Evolutionary conservation across 2,888 invertebrate species (phyloP), one percentile per base, ranked within the genome.

Genomic region (Drosophila formosana): DNA sequence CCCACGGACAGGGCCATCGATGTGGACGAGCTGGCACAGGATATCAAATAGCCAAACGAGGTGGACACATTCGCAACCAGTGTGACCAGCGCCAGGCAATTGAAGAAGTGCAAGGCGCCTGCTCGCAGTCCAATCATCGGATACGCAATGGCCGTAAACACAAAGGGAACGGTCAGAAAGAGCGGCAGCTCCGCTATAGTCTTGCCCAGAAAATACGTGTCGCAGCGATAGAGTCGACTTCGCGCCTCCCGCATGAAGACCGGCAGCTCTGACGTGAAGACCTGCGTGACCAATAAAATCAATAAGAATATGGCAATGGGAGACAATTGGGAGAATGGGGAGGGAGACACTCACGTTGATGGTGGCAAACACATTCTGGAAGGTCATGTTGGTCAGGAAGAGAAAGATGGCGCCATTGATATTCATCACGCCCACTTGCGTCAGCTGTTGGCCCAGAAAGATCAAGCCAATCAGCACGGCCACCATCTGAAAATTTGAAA

Each of bases 291-390:
- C n/a, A n/a, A 11, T 11, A 37, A 11, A 37, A 0, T 52, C 23
- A 2, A 25, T 8, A 47, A 9, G 0, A 45, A 37, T 30, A 32
- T 43, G 25, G 2, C 18, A 37, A 47, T 7, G 7, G 4, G 2
- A 37, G 11, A 5, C 25, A 3, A 7, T 13, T 13, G 28, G 6
- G 57, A 8, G 25, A 8, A 23, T 18, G 18, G 1, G n/a, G 7
- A 3, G 18, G 9, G 11, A 30, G 30, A 7, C 9, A 79, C 96
- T 95, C 93, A 98, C 98, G 92, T 96, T 97, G 66, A 98, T 96
- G 45, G 98, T 98, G 69, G 98, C 97, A 90, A 98, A 98, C n/a
- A 98, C 95, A 92, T 98, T 98, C 88, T 97, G 97, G 92, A 98
- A 98, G 5, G 98, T 98, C 96, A 98, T 96, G 90, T 97, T 98